Evolutionary conservation across 2,113 vertebrate species (phyloP).

Genomic region (Paracanthobrama guichenoti): DNA sequence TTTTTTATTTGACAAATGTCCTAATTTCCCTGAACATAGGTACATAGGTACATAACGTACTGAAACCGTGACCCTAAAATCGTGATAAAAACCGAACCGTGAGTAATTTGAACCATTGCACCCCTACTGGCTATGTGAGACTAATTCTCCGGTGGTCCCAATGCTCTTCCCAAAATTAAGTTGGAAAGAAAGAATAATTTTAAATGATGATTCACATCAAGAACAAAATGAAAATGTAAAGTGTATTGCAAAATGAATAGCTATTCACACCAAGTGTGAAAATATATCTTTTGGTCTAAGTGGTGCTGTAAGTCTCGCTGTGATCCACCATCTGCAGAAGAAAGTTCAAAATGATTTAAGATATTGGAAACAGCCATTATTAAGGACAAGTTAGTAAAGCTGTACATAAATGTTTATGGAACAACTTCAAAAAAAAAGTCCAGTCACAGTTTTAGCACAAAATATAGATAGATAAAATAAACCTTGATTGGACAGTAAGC

Average conservation of each 20-base stretch:
- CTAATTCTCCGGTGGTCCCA: neutral
- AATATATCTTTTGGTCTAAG: neutral
- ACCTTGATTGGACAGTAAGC: no score
- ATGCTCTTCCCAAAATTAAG: neutral
- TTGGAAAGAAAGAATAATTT: neutral
- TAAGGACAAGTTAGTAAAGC: neutral
- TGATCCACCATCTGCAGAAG: neutral
- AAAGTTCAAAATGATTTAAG: neutral
- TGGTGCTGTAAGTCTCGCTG: neutral
- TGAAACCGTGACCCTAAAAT: no score
- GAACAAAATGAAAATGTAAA: neutral
- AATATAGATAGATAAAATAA: neutral
- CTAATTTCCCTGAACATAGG: no score
- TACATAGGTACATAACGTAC: no score
- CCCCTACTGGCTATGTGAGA: no score
- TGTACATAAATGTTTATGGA: neutral
- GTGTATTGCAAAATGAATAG: neutral
- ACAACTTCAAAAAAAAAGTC: neutral
- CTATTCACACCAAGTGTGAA: neutral
- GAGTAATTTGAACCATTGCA: no score
- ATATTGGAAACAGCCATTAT: neutral
- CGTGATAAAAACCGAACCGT: no score
- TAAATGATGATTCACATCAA: neutral
- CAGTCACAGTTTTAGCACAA: neutral
- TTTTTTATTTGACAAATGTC: no score